Base-by-base conservation (phyloP, 2,797 vertebrate genomes). In the Hoplostethus atlanticus region DNA sequence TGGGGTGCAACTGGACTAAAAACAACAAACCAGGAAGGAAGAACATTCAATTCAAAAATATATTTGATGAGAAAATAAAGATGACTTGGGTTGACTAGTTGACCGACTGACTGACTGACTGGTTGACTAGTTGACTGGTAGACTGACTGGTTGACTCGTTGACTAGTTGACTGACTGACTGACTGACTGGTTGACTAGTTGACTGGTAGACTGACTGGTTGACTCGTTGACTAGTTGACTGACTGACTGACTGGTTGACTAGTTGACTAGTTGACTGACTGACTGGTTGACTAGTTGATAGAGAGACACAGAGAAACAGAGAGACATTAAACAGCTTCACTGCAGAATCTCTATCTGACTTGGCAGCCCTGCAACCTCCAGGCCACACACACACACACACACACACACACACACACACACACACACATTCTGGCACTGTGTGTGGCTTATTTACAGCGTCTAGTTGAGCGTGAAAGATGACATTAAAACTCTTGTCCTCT, bases 381-480 rank as follows among this genome's bases (percentile, higher is more conserved):
- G 3, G 16, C 36, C 57, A 40, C 57, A 12, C 57, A n/a, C 58
- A 28, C 59, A 47, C 59, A 62, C 59, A 62, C 42, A 61, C 17
- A 61, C 58, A 61, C 58, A 61, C 58, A 59, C 57, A 25, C 57
- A 59, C 36, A 59, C 30, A 31, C 60, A 57, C 68, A 51, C 68
- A 62, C 61, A 64, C 55, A 54, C 81, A 48, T 15, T 91, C 90
- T n/a, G 51, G 34, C 64, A 9, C 40, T 21, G 46, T 78, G 65
- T 70, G 62, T 63, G 69, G 71, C 70, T 77, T 64, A 75, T 85
- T 81, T 84, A 59, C 60, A 42, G 75, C 63, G 30, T 73, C 56
- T 81, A 84, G 84, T 70, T 83, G 60, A 81, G 79, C 8, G 3
- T 86, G 77, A 90, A 81, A 7, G 50, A 76, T 79, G 74, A 79